phyloP scores from a whole-genome alignment of 2,113 vertebrate species.

The Stigmatopora nigra region DNA sequence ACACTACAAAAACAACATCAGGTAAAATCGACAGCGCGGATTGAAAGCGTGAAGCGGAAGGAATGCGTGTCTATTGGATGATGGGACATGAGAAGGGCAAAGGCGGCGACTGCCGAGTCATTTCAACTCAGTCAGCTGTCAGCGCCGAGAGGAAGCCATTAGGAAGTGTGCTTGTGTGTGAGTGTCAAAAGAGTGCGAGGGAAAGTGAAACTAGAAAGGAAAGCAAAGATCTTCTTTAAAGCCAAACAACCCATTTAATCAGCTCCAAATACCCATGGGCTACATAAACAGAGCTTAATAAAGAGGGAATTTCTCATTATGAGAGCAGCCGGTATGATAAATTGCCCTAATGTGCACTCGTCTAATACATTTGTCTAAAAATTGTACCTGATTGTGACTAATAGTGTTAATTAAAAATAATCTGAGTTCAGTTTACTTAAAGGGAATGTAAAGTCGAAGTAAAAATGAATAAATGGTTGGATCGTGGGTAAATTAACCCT shows the following conservation, averaged over 20 bases:
- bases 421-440: no score
- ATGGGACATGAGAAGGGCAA: constrained; percentile 30
- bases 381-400: no score
- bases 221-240: not conserved
- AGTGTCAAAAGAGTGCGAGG: not conserved
- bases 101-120: constrained; percentile 20
- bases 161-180: constrained; percentile 5
- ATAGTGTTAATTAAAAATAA: no score
- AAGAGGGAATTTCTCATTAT: not conserved
- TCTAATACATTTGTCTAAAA: not conserved
- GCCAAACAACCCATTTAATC: not conserved
- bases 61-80: constrained; percentile 9
- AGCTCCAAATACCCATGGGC: not conserved
- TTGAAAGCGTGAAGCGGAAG: not conserved
- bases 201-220: not conserved
- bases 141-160: not conserved
- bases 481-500: no score
- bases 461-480: no score
- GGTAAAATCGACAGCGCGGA: constrained; percentile 5
- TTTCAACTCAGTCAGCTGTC: constrained; percentile 16
- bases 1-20: not conserved
- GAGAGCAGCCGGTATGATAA: not conserved
- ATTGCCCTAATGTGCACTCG: not conserved
- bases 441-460: no score
- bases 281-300: not conserved